Base-by-base conservation (phyloP, 2,113 vertebrate genomes). In the Hypomesus transpacificus region DNA sequence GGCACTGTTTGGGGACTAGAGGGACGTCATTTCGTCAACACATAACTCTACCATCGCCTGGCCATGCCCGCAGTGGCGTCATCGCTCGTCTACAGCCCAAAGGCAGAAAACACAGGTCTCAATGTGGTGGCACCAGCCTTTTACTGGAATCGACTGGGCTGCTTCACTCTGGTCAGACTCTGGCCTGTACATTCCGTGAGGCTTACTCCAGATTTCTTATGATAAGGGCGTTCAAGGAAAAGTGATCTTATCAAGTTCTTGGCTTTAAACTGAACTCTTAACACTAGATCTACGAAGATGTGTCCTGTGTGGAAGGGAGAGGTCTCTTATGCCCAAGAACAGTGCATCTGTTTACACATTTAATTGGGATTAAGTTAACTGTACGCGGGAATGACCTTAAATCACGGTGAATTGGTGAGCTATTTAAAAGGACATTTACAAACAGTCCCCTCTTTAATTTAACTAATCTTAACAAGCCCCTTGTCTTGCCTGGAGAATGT, bases 21-120 rank as follows among this genome's bases (percentile, higher is more conserved):
- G 78, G 66, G 73, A 70, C 83, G 68, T 65, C 54, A 51, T 87
- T 88, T 87, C 84, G 79, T 82, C 84, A 87, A 88, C 86, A 82
- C 76, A 73, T 78, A 81, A 82, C 74, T 84, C 73, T 69, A 39
- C 72, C 28, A 50, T 56, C 75, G 74, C 61, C 72, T 73, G 62
- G 71, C 73, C 39, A 21, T 4, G 58, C 79, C 73, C 68, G 75
- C 64, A 11, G 14, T 78, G 71, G 78, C 77, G 64, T 82, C 83
- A 77, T 71, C 22, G 7, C 70, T 71, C 61, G 59, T 26, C 62
- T 64, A 26, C 31, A 64, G 28, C 62, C 62, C 31, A 31, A 8
- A 64, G 18, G 2, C 31, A 54, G 28, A 56, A 18, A 56, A 56
- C 53, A 50, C 56, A 58, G 58, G 71, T 71, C 31, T 52, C 78